A percentile compares a stretch with the other conserved stretches of the same genome.
Evolutionary conservation across 1,140 invertebrate genomes (phyloP).

Genomic region (Euura saliciscinereae): DNA sequence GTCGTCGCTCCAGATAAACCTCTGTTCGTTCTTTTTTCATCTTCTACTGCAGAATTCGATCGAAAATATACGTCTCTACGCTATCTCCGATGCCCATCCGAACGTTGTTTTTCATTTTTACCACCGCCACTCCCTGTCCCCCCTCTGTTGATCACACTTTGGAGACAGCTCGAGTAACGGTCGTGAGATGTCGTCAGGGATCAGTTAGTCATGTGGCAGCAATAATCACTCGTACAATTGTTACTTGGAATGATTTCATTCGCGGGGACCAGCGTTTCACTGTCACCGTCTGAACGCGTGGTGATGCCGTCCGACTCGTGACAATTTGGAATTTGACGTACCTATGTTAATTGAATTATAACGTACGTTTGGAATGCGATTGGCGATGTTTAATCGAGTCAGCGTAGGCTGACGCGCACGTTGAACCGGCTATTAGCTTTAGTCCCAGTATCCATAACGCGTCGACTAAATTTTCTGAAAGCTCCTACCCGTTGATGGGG

Average conservation of each 20-base stretch:
- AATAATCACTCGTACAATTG: not conserved
- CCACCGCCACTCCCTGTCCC: not conserved
- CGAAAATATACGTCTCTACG: too few species aligned
- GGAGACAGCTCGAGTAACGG: not conserved
- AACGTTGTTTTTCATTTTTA: not conserved
- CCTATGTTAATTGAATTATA: conserved; percentile 1
- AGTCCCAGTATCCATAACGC: not conserved
- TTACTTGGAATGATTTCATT: not conserved
- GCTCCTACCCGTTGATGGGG: not conserved
- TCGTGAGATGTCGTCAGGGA: not conserved
- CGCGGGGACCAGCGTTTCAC: not conserved
- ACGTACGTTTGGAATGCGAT: not conserved
- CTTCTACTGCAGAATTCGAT: not conserved
- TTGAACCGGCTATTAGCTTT: conserved; percentile 5
- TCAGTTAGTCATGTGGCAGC: not conserved
- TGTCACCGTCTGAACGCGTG: not conserved
- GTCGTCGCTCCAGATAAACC: not conserved
- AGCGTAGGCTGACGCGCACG: not conserved
- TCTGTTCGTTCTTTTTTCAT: not conserved
- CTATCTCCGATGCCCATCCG: too few species aligned
- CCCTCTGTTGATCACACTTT: not conserved
- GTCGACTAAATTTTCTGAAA: not conserved
- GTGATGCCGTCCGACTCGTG: not conserved
- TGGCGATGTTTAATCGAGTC: not conserved
- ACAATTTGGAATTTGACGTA: not conserved